These are phyloP conservation scores for Monopis laevigella DNA, from an alignment of 2,888 invertebrate genomes.

Conservation along the genomic window DNA sequence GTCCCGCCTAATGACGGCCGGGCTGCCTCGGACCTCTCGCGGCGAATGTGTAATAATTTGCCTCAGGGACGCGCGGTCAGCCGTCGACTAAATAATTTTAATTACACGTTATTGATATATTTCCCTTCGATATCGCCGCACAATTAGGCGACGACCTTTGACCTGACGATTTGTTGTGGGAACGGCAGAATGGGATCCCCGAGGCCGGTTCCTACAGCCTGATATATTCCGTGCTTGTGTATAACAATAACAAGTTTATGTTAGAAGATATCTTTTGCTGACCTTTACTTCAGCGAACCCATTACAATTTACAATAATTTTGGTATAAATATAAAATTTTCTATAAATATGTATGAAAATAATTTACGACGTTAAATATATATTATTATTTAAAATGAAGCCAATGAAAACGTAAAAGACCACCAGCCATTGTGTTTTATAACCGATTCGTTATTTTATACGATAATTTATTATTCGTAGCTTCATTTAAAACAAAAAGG, in stretches of 20 bases:
- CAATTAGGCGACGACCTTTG: conserved; percentile 62
- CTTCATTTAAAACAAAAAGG: conserved; percentile 15
- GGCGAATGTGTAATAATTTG: conserved; percentile 60
- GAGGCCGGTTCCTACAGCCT: conserved; percentile 26
- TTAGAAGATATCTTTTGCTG: too few species aligned
- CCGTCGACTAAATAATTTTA: conserved; percentile 60
- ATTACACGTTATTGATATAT: conserved; percentile 66
- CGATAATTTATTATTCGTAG: conserved; percentile 9
- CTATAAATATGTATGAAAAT: too few species aligned
- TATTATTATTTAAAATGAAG: background rate
- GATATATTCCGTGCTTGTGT: too few species aligned
- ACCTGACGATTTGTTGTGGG: conserved; percentile 59
- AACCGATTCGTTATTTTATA: conserved; percentile 11
- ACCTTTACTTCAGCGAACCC: too few species aligned
- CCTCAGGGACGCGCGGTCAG: conserved; percentile 42
- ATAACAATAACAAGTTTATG: too few species aligned
- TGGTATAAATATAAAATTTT: too few species aligned
- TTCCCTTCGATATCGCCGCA: conserved; percentile 52
- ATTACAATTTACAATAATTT: too few species aligned
- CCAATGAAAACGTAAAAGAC: background rate
- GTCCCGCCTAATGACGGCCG: conserved; percentile 55
- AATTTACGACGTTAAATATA: too few species aligned
- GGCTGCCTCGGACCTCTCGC: conserved; percentile 54
- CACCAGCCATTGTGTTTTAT: conserved; percentile 14
- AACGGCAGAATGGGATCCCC: conserved; percentile 47